Evolutionary conservation across 2,113 vertebrate genomes (phyloP).

Genomic region (Pterophyllum scalare): DNA sequence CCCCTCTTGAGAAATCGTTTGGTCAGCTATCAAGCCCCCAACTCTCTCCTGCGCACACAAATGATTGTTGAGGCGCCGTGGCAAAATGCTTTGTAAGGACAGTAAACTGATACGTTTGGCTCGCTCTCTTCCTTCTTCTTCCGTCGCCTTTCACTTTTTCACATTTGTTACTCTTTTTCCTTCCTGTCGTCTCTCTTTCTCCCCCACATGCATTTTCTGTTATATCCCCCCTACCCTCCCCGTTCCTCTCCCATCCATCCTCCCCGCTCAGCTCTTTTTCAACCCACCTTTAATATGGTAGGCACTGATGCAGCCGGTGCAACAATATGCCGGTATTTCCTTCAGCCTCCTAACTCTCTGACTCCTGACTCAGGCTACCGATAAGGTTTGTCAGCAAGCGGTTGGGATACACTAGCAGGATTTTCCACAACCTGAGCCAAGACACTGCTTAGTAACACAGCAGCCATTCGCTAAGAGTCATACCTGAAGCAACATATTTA

Average conservation of each 20-base stretch:
- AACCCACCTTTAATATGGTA: conserved; percentile 29
- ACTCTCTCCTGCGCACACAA: not conserved
- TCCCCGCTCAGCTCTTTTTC: conserved; percentile 28
- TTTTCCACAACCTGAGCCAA: conserved; percentile 31
- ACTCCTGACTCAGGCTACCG: conserved; percentile 66
- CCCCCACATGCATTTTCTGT: not conserved
- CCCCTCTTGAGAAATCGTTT: conserved; percentile 12
- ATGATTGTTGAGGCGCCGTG: not conserved
- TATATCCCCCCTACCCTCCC: rapidly evolving
- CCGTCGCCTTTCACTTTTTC: not conserved
- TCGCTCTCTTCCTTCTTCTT: not conserved
- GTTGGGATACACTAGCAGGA: conserved; percentile 39
- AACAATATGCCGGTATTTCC: conserved; percentile 47
- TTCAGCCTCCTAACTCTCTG: conserved; percentile 55
- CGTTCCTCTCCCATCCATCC: not conserved
- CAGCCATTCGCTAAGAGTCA: not conserved
- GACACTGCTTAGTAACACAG: conserved; percentile 4
- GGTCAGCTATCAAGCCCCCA: conserved; percentile 30
- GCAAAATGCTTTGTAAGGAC: not conserved
- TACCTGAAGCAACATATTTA: conserved; percentile 20
- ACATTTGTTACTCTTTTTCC: not conserved
- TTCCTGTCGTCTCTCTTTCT: not conserved
- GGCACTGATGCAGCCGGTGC: conserved; percentile 46
- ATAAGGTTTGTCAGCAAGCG: conserved; percentile 60
- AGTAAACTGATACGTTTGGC: not conserved